Base-by-base conservation (phyloP, 2,888 invertebrate genomes). In the Drosophila mercatorum region DNA sequence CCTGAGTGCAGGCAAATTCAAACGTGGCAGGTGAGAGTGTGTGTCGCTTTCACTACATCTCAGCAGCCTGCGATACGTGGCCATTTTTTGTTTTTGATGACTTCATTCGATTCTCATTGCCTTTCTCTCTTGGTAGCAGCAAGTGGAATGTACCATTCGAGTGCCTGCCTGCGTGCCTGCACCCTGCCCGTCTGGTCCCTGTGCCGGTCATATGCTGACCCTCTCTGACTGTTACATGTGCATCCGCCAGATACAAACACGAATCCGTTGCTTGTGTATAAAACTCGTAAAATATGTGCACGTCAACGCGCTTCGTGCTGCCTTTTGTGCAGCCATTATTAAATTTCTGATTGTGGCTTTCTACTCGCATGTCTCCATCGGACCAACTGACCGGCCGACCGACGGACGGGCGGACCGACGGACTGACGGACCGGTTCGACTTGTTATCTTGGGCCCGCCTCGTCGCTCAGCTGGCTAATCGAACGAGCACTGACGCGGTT, bases 321-420 rank as follows among this genome's bases (percentile, higher is more conserved):
- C 74, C 81, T 83, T 90, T 80, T 90, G 85, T 84, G 84, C 85
- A 87, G 90, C 88, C 89, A 91, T 90, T 89, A 91, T 90, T 91
- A 80, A 87, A 87, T 90, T 91, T 90, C 89, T 79, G 91, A 91
- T 87, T 90, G 85, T 82, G 90, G 89, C 87, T 91, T 89, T 91
- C 89, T 81, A 86, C 81, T 84, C 75, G 74, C 75, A 74, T 88
- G 75, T 81, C 80, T 82, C 75, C 63, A 61, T 46, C 57, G 56
- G 40, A 53, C 26, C 14, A 6, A 41, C n/a, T 28, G 28, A 31
- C 55, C 14, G 41, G 40, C 38, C 1, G 40, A 41, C 55, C 14
- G 41, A 53, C 38, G 3, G 40, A 41, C 10, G 5, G 53, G 26
- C 38, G 2, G 14, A 38, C 14, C 3, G 52, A 36, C 36, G 7